A percentile compares a stretch with the other conserved stretches of the same genome.
Evolutionary conservation across 2,888 invertebrate species (phyloP).

Genomic region (Stegana nigrithorax): DNA sequence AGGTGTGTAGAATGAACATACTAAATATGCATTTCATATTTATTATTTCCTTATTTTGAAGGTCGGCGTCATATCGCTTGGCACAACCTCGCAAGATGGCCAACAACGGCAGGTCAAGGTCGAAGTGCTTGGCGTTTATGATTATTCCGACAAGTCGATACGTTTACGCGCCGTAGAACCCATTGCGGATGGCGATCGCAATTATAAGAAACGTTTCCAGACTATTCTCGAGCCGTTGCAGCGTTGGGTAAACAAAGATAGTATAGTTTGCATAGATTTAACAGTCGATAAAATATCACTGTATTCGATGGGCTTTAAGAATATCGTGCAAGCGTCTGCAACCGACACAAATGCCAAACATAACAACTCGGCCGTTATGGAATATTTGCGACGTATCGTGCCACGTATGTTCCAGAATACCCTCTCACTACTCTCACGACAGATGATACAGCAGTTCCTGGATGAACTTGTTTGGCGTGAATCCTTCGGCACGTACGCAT

Average conservation of each 20-base stretch:
- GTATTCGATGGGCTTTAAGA: slow-evolving; percentile 81
- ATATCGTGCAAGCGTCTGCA: slow-evolving; percentile 76
- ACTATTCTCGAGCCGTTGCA: slow-evolving; percentile 84
- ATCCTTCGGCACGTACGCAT: slow-evolving; percentile 82
- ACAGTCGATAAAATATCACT: slow-evolving; percentile 86
- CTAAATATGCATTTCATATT: not conserved
- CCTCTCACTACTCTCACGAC: slow-evolving; percentile 81
- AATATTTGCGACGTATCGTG: slow-evolving; percentile 85
- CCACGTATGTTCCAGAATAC: slow-evolving; percentile 94
- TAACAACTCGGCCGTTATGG: slow-evolving; percentile 84
- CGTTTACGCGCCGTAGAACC: slow-evolving; percentile 87
- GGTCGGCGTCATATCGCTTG: slow-evolving; percentile 87
- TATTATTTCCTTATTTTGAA: slow-evolving; percentile 24
- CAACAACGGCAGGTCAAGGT: slow-evolving; percentile 85
- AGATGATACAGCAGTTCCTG: slow-evolving; percentile 90
- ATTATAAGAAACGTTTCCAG: slow-evolving; percentile 83
- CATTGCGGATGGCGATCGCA: slow-evolving; percentile 80
- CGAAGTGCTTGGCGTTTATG: slow-evolving; percentile 86
- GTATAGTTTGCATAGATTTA: slow-evolving; percentile 82
- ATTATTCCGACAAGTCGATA: slow-evolving; percentile 79
- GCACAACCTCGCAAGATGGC: slow-evolving; percentile 85
- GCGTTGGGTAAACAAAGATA: slow-evolving; percentile 83
- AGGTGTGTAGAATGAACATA: too few relatives aligned
- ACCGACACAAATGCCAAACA: slow-evolving; percentile 70
- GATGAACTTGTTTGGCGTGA: slow-evolving; percentile 93